These are phyloP conservation scores for Hiodon tergisus DNA, from an alignment of 2,113 vertebrate genomes.

Conservation along the genomic window DNA sequence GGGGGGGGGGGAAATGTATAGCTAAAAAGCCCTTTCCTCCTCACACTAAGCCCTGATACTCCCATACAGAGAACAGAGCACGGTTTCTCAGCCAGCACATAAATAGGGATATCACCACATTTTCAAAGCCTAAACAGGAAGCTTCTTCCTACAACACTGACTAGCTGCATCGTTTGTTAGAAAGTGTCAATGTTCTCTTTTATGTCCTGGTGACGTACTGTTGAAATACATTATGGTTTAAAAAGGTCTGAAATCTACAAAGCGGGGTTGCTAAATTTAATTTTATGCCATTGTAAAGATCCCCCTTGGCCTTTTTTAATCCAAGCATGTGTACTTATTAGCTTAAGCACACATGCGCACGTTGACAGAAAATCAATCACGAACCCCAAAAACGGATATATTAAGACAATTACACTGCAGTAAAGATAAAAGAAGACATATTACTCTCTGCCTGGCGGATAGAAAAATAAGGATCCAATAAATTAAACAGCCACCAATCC, in stretches of 20 bases:
- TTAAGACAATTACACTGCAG: too few species aligned
- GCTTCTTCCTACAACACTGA: constrained; percentile 6
- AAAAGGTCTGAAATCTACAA: constrained; percentile 12
- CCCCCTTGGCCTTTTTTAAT: too few species aligned
- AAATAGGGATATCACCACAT: not conserved
- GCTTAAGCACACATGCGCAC: not conserved
- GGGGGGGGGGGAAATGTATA: constrained; percentile 5
- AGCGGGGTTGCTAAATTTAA: constrained; percentile 1
- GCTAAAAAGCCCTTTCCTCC: constrained; percentile 6
- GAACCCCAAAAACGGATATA: not conserved
- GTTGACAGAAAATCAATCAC: not conserved
- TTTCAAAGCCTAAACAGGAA: not conserved
- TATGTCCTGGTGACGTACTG: not conserved
- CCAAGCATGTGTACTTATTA: not conserved
- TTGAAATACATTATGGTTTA: constrained; percentile 17
- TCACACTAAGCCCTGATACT: not conserved
- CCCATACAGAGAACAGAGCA: not conserved
- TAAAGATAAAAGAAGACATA: not conserved
- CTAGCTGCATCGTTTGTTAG: not conserved
- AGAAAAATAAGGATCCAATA: not conserved
- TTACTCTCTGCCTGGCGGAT: not conserved
- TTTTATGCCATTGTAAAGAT: constrained; percentile 14
- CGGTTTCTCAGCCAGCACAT: not conserved
- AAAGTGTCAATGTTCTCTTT: constrained; percentile 14
- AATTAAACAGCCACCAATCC: not conserved